Evolutionary conservation across 2,888 invertebrate species (phyloP).

Genomic region (Nasonovia ribisnigri): DNA sequence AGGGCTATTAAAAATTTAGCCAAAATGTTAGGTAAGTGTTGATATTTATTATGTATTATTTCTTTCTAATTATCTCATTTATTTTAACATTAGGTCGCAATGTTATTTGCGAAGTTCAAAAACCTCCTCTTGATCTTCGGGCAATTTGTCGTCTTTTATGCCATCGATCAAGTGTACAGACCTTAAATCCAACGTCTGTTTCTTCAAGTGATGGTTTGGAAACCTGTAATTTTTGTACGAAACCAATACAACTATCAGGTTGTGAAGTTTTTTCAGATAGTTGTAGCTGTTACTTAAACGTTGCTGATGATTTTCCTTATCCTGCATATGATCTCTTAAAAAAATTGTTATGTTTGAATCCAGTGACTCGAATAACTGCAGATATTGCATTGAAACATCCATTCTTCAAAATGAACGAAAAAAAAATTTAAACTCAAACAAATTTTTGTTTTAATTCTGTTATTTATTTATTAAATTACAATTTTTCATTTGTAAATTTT

Average conservation of each 20-base stretch:
- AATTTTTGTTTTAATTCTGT: not conserved
- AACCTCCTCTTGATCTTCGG: conserved; percentile 69
- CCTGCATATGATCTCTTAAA: conserved; percentile 81
- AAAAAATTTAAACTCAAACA: conserved; percentile 4
- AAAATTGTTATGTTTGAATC: conserved; percentile 83
- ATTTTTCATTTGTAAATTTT: conserved; percentile 23
- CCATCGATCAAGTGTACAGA: conserved; percentile 50
- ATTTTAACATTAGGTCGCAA: conserved; percentile 67
- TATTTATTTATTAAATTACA: conserved; percentile 36
- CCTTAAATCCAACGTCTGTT: conserved; percentile 37
- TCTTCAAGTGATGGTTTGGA: conserved; percentile 55
- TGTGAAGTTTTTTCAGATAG: conserved; percentile 64
- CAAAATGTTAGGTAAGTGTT: conserved; percentile 74
- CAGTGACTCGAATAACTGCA: conserved; percentile 81
- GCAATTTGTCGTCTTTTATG: conserved; percentile 70
- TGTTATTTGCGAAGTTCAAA: conserved; percentile 69
- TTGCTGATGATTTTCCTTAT: conserved; percentile 74
- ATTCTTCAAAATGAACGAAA: conserved; percentile 73
- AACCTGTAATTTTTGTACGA: conserved; percentile 46
- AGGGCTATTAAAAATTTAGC: conserved; percentile 79
- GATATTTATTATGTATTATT: not conserved
- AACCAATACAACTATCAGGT: conserved; percentile 55
- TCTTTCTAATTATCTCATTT: not conserved
- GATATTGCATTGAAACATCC: conserved; percentile 82
- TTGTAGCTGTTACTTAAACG: conserved; percentile 65